Conservation (phyloP, 2,888 invertebrate species). For the Margaritifera margaritifera region DNA sequence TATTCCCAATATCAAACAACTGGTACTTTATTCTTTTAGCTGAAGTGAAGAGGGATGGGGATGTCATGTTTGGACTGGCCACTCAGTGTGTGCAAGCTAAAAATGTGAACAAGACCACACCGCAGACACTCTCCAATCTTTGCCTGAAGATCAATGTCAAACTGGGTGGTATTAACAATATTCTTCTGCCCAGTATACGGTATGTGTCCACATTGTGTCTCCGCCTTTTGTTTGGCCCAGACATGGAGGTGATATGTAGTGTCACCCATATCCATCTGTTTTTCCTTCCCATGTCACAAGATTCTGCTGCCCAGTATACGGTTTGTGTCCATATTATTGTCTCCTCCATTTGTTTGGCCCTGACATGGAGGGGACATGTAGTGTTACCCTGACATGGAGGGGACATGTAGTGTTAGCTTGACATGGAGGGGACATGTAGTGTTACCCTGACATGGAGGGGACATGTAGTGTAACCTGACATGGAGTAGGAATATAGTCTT, state of each 20-base stretch:
- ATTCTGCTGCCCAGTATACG: background rate
- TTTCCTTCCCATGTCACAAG: background rate
- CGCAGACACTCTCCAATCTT: conserved; percentile 98
- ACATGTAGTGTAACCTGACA: too few species aligned
- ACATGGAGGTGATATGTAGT: too few species aligned
- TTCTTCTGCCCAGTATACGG: conserved; percentile 97
- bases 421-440: too few species aligned
- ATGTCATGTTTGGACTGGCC: conserved; percentile 99
- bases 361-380: too few species aligned
- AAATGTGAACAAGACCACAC: conserved; percentile 99
- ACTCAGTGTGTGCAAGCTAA: conserved; percentile 99
- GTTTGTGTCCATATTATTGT: background rate
- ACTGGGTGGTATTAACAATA: conserved; percentile 98
- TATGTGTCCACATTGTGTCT: conserved; percentile 63
- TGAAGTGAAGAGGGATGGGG: conserved; percentile 99
- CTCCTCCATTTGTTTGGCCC: too few species aligned
- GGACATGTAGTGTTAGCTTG: too few species aligned
- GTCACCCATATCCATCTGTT: too few species aligned
- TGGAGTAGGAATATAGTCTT: too few species aligned
- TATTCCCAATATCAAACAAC: background rate
- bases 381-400: too few species aligned
- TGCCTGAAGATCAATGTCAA: conserved; percentile 99
- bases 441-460: too few species aligned
- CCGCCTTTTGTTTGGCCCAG: too few species aligned
- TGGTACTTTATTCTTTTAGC: conserved; percentile 77